phyloP scores from a whole-genome alignment of 1,140 invertebrate genomes.

The Drosophila malerkotliana region DNA sequence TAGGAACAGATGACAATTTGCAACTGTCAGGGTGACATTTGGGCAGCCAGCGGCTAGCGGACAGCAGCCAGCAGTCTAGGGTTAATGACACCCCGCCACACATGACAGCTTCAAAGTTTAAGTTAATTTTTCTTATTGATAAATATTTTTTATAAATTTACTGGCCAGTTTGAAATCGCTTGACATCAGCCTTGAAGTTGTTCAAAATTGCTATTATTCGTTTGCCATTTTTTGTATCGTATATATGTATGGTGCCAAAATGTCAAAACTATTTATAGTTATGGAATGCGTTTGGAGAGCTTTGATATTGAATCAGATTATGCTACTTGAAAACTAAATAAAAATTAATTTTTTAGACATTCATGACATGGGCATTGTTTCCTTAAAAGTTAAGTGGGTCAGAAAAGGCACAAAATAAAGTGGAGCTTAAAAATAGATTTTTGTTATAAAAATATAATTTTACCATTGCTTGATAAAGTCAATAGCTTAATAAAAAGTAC shows the following conservation, averaged over 20 bases:
- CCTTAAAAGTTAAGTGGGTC: slow-evolving; percentile 13
- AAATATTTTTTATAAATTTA: slow-evolving; percentile 41
- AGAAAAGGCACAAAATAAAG: background rate
- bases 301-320: slow-evolving; percentile 41
- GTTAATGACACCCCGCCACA: slow-evolving; percentile 34
- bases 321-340: slow-evolving; percentile 39
- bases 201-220: slow-evolving; percentile 32
- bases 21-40: slow-evolving; percentile 61
- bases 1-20: slow-evolving; percentile 55
- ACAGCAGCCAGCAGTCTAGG: slow-evolving; percentile 17
- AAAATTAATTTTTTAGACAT: slow-evolving; percentile 27
- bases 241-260: slow-evolving; percentile 37
- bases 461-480: too few relatives aligned
- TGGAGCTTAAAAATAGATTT: background rate
- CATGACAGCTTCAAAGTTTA: slow-evolving; percentile 55
- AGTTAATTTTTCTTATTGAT: slow-evolving; percentile 58
- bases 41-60: slow-evolving; percentile 5
- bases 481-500: slow-evolving; percentile 5
- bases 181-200: slow-evolving; percentile 38
- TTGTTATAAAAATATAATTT: background rate
- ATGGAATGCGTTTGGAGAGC: slow-evolving; percentile 25
- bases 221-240: slow-evolving; percentile 31
- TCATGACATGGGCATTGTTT: slow-evolving; percentile 6
- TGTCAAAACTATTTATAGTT: slow-evolving; percentile 49
- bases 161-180: slow-evolving; percentile 8